Conservation (phyloP, 2,888 invertebrate genomes). For the Oligia strigilis region DNA sequence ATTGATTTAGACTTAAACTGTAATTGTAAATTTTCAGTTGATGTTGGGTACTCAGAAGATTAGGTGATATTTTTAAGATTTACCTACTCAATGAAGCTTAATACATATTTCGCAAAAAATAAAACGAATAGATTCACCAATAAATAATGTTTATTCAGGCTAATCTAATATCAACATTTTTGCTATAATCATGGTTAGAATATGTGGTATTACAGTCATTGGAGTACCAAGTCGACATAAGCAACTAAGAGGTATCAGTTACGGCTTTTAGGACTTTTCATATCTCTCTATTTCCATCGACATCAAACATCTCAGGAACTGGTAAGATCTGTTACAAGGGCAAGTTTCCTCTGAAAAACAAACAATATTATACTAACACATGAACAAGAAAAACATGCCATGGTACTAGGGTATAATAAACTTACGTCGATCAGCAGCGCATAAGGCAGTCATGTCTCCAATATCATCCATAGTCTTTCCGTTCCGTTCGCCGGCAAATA, state of each 20-base stretch:
- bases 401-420: conserved; percentile 32
- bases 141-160: conserved; percentile 22
- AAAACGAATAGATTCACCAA: background rate
- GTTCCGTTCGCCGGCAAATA: conserved; percentile 75
- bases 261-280: conserved; percentile 52
- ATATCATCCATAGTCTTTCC: conserved; percentile 73
- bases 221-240: conserved; percentile 34
- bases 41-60: background rate
- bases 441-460: conserved; percentile 76
- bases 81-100: background rate
- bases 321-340: conserved; percentile 88
- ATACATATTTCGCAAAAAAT: background rate
- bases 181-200: background rate
- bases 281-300: conserved; percentile 80
- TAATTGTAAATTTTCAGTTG: background rate
- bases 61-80: background rate
- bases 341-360: conserved; percentile 83
- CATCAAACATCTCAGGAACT: conserved; percentile 89
- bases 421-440: conserved; percentile 81
- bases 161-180: conserved; percentile 16
- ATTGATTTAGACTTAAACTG: background rate
- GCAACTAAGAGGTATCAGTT: conserved; percentile 1
- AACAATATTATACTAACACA: too few relatives aligned
- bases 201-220: background rate
- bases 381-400: background rate